Percentiles rank a stretch among this genome's conserved stretches.
Conservation (phyloP, 2,888 invertebrate genomes). For the Tachina lurida region DNA sequence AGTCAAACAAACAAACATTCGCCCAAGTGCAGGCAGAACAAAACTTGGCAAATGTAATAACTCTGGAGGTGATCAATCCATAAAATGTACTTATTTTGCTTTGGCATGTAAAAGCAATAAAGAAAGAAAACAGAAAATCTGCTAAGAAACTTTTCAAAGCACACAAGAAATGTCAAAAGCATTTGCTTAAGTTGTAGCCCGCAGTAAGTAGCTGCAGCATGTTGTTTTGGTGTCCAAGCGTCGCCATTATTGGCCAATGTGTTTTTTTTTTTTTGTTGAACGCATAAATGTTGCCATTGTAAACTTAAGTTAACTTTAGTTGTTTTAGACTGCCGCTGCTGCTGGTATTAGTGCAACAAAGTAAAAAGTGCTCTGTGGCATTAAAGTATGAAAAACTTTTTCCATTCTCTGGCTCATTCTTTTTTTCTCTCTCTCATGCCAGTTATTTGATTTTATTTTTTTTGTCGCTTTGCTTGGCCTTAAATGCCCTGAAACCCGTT, state of each 20-base stretch:
- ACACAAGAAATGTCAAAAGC: slow-evolving; percentile 62
- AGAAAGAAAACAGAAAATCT: background rate
- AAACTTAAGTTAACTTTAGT: slow-evolving; percentile 49
- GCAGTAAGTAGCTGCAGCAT: slow-evolving; percentile 45
- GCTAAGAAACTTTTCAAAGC: slow-evolving; percentile 34
- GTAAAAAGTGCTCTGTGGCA: slow-evolving; percentile 55
- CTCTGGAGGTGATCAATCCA: slow-evolving; percentile 74
- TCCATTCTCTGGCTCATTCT: slow-evolving; percentile 46
- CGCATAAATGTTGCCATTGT: slow-evolving; percentile 65
- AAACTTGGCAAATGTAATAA: slow-evolving; percentile 74
- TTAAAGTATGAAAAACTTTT: slow-evolving; percentile 58
- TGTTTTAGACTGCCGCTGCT: slow-evolving; percentile 68
- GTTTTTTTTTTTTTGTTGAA: slow-evolving; percentile 2
- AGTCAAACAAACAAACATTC: background rate
- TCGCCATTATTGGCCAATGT: slow-evolving; percentile 66
- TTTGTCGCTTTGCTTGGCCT: slow-evolving; percentile 14
- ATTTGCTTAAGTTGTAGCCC: slow-evolving; percentile 54
- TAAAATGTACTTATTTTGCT: slow-evolving; percentile 73
- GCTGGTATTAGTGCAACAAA: slow-evolving; percentile 54
- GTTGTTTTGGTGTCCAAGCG: slow-evolving; percentile 64
- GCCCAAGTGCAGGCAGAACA: slow-evolving; percentile 8
- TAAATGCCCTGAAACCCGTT: slow-evolving; percentile 77
- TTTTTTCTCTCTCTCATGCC: background rate
- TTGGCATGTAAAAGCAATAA: slow-evolving; percentile 54
- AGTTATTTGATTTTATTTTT: slow-evolving; percentile 23